phyloP scores from a whole-genome alignment of 2,113 vertebrate species.

The Psittacula cyanocephala region DNA sequence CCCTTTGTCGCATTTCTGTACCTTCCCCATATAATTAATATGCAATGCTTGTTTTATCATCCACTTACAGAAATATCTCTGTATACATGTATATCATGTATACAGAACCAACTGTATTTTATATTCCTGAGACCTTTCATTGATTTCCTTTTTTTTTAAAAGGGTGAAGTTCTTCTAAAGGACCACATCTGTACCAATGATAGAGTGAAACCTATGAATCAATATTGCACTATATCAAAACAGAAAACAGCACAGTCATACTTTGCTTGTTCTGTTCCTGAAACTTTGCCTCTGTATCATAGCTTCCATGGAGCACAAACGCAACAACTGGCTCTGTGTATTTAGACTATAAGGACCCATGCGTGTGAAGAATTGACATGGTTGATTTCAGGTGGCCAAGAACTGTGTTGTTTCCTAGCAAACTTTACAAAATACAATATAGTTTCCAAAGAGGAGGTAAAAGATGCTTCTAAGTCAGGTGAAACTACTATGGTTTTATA shows the following conservation, averaged over 20 bases:
- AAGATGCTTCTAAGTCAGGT: not conserved
- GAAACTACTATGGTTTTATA: not conserved
- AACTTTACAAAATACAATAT: not conserved
- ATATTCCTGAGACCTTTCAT: not conserved
- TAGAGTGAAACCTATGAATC: not conserved
- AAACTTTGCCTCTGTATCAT: not conserved
- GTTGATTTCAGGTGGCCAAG: not conserved
- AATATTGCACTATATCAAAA: not conserved
- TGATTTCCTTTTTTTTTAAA: not conserved
- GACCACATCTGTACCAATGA: accelerated
- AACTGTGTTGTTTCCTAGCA: not conserved
- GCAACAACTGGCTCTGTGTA: not conserved
- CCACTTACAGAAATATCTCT: not conserved
- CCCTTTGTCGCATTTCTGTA: not conserved
- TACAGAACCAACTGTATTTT: not conserved
- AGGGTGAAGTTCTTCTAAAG: not conserved
- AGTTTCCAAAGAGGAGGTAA: not conserved
- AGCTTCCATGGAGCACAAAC: not conserved
- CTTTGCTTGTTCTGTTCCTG: not conserved
- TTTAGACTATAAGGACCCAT: not conserved
- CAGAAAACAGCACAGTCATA: not conserved
- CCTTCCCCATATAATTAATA: not conserved
- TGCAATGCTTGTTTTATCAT: not conserved
- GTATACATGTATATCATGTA: too few species aligned
- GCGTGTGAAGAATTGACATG: not conserved